Percentiles rank a stretch among this genome's conserved stretches.
Conservation (phyloP, 1,140 invertebrate genomes). For the Melitaea cinxia region DNA sequence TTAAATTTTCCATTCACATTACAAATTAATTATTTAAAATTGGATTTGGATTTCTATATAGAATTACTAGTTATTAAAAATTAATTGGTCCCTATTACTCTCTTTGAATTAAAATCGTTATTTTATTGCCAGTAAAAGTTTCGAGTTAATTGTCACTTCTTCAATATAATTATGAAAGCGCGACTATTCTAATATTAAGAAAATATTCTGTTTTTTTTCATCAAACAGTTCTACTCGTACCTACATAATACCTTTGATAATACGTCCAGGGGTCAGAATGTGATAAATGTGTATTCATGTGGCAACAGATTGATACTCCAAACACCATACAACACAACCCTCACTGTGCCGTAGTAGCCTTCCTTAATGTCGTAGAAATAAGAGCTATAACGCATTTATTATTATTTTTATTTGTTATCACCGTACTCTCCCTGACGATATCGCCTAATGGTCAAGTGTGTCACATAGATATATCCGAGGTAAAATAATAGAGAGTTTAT, state of each 20-base stretch:
- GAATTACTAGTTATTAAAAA: no score
- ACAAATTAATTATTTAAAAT: no score
- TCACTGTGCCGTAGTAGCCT: not conserved
- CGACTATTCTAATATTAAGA: no score
- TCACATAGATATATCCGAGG: no score
- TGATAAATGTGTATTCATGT: slow-evolving; percentile 21
- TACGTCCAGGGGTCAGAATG: slow-evolving; percentile 11
- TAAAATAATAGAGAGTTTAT: no score
- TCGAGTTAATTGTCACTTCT: no score
- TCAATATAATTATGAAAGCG: not conserved
- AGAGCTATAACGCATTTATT: not conserved
- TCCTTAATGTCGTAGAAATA: slow-evolving; percentile 1
- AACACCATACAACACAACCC: not conserved
- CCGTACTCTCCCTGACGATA: slow-evolving; percentile 13
- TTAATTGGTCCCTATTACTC: no score
- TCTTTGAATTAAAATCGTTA: no score
- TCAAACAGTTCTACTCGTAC: not conserved
- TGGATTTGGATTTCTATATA: no score
- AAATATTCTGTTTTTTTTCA: no score
- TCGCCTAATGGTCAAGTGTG: slow-evolving; percentile 12
- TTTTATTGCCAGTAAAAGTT: no score
- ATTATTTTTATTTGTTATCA: not conserved
- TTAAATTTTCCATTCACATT: no score
- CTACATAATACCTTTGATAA: slow-evolving; percentile 1
- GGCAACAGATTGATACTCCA: slow-evolving; percentile 16